Evolutionary conservation across 2,888 invertebrate species (phyloP).

Genomic region (Aphodius granarius): DNA sequence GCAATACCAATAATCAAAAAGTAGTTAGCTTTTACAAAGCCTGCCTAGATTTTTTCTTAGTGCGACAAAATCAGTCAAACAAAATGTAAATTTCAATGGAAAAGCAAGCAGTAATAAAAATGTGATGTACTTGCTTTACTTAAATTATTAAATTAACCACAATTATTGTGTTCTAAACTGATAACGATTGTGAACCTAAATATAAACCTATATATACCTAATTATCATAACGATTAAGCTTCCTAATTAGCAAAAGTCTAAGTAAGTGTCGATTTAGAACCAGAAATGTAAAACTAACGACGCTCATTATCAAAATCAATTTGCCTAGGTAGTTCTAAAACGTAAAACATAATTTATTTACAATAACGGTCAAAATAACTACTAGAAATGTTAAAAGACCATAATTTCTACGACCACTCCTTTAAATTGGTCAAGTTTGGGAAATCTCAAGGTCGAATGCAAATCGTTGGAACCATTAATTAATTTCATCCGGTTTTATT

Average conservation of each 20-base stretch:
- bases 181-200: neutral
- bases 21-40: no score
- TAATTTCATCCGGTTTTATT: neutral
- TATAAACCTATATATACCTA: neutral
- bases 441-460: neutral
- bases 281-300: neutral
- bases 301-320: neutral
- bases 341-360: neutral
- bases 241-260: neutral
- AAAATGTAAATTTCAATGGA: neutral
- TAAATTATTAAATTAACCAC: neutral
- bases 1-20: no score
- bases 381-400: neutral
- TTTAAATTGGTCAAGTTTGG: neutral
- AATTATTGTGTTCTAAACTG: neutral
- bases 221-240: neutral
- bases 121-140: neutral
- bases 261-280: neutral
- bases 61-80: neutral
- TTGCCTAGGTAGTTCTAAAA: neutral
- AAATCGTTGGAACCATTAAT: neutral
- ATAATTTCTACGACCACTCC: neutral
- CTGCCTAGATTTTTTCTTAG: neutral
- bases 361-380: neutral
- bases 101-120: neutral